These are phyloP conservation scores for Amiota communis DNA, from an alignment of 2,888 invertebrate species.

Conservation along the genomic window DNA sequence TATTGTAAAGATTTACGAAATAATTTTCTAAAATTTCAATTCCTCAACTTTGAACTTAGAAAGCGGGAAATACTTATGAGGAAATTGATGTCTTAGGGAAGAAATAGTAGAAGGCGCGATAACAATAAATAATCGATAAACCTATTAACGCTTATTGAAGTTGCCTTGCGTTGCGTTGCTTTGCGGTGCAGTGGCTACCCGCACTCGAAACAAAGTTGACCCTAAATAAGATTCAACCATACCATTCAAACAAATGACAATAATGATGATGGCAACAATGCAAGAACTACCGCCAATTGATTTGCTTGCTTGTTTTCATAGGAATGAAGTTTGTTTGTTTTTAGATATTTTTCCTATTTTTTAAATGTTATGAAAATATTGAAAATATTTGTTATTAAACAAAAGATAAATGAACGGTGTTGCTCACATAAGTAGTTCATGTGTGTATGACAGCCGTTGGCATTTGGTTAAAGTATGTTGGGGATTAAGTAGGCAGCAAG, in stretches of 20 bases:
- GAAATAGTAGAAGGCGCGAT: constrained; percentile 28
- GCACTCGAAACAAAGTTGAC: no score
- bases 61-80: constrained; percentile 11
- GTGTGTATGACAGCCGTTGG: background rate
- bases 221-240: no score
- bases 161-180: no score
- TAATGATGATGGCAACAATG: background rate
- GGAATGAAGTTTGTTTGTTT: constrained; percentile 15
- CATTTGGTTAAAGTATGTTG: constrained; percentile 16
- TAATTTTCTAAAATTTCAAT: background rate
- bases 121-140: constrained; percentile 57
- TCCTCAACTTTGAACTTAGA: constrained; percentile 45
- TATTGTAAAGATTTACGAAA: background rate
- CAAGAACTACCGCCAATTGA: background rate
- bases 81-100: no score
- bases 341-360: background rate
- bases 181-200: no score
- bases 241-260: no score
- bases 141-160: constrained; percentile 34
- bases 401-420: no score
- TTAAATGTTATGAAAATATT: no score
- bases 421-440: background rate
- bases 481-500: constrained; percentile 38
- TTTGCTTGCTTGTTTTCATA: constrained; percentile 13
- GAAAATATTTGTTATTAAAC: no score